phyloP scores from a whole-genome alignment of 92 coral and sea anemone genomes.

The Phenganax marumi region DNA sequence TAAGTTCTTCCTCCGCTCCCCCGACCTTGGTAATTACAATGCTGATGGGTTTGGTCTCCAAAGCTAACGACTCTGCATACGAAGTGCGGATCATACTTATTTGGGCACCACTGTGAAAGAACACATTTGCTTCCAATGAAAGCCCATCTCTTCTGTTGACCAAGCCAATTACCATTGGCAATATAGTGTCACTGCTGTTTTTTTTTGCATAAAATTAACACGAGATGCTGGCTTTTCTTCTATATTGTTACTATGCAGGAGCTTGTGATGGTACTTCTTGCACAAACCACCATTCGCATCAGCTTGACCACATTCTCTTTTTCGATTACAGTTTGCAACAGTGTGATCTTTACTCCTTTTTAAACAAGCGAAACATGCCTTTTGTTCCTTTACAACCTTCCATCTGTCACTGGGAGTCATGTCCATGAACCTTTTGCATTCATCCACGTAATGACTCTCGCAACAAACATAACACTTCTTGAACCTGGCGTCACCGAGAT shows the following conservation, averaged over 20 bases:
- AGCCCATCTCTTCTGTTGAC: not conserved
- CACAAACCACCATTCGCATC: not conserved
- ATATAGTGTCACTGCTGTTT: not conserved
- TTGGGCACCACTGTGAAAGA: slow-evolving; percentile 51
- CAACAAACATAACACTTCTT: slow-evolving; percentile 4
- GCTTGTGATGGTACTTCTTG: slow-evolving; percentile 6
- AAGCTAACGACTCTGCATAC: slow-evolving; percentile 38
- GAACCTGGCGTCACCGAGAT: not conserved
- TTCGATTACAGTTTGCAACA: not conserved
- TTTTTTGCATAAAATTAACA: not conserved
- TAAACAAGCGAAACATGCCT: not conserved
- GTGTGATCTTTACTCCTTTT: not conserved
- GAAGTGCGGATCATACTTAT: slow-evolving; percentile 45
- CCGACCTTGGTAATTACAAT: slow-evolving; percentile 59
- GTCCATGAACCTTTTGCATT: slow-evolving; percentile 5
- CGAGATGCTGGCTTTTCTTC: not conserved
- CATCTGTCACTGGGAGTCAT: not conserved
- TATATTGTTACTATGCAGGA: not conserved
- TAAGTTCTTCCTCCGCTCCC: slow-evolving; percentile 53
- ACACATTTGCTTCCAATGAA: slow-evolving; percentile 1
- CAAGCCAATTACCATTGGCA: not conserved
- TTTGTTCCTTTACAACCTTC: slow-evolving; percentile 1
- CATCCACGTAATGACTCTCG: slow-evolving; percentile 1
- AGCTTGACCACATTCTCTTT: not conserved
- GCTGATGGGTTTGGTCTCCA: slow-evolving; percentile 42